These are phyloP conservation scores for Agelas oroides DNA, from an alignment of 37 sponge, comb jelly and placozoan species.

Conservation along the genomic window DNA sequence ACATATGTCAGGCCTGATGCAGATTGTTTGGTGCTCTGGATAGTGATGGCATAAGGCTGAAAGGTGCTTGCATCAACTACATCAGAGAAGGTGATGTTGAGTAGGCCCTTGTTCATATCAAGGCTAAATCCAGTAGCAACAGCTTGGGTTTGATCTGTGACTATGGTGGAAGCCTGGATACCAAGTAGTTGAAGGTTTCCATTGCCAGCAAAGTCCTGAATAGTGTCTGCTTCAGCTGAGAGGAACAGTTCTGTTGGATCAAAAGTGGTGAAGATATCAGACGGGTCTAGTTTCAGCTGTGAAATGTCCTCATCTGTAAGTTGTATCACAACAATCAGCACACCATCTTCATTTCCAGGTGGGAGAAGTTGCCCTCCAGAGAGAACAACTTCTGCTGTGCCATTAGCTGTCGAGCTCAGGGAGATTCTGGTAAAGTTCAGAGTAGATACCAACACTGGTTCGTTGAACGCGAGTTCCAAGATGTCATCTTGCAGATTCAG, in stretches of 20 bases:
- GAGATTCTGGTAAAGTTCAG: slow-evolving; percentile 48
- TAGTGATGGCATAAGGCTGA: slow-evolving; percentile 47
- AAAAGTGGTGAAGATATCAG: slow-evolving; percentile 6
- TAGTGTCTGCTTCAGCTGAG: slow-evolving; percentile 14
- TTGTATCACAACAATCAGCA: slow-evolving; percentile 2
- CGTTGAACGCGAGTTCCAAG: slow-evolving; percentile 77
- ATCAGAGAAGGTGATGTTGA: slow-evolving; percentile 73
- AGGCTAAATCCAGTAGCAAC: slow-evolving; percentile 47
- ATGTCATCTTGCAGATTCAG: slow-evolving; percentile 70
- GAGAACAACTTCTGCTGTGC: slow-evolving; percentile 40
- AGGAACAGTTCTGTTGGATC: slow-evolving; percentile 26
- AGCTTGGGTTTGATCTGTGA: slow-evolving; percentile 49
- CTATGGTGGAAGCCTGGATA: not conserved
- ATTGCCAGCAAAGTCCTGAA: slow-evolving; percentile 60
- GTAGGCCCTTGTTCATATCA: slow-evolving; percentile 73
- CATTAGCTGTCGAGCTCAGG: slow-evolving; percentile 27
- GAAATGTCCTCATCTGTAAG: slow-evolving; percentile 52
- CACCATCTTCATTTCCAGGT: slow-evolving; percentile 20
- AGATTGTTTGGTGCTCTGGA: slow-evolving; percentile 51
- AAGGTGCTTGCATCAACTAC: slow-evolving; percentile 62
- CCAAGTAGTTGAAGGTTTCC: slow-evolving; percentile 2
- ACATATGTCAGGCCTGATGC: slow-evolving; percentile 30
- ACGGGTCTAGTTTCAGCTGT: slow-evolving; percentile 48
- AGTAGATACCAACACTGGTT: slow-evolving; percentile 75
- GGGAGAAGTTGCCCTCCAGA: slow-evolving; percentile 35